Percentiles rank a stretch among this genome's conserved stretches.
phyloP scores from a whole-genome alignment of 1,140 invertebrate genomes.

The Caenorhabditis briggsae region DNA sequence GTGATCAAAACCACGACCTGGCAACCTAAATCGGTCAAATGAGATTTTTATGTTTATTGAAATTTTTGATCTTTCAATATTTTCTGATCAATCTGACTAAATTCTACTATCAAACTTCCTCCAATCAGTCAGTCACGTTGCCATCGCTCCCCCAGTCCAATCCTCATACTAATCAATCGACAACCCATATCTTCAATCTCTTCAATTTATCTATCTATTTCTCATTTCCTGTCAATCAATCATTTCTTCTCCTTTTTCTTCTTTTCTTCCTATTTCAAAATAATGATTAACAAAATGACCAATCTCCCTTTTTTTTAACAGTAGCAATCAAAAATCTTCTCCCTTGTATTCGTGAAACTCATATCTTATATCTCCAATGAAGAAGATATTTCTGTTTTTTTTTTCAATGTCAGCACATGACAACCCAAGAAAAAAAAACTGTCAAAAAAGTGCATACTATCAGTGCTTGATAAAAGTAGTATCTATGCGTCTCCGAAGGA shows the following conservation, averaged over 20 bases:
- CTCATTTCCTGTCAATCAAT: slow-evolving; percentile 16
- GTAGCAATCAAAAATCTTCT: not conserved
- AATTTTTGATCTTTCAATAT: not conserved
- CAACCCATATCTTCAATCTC: not conserved
- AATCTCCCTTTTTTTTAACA: too few relatives aligned
- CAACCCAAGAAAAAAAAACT: not conserved
- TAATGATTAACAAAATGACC: not conserved
- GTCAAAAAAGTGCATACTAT: slow-evolving; percentile 52
- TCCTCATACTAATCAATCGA: slow-evolving; percentile 22
- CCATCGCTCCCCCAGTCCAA: not conserved
- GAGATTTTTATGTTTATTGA: not conserved
- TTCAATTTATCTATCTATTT: not conserved
- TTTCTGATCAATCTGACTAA: not conserved
- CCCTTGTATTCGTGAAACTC: not conserved
- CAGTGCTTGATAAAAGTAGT: not conserved
- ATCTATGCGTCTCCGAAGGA: not conserved
- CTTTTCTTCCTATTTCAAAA: not conserved
- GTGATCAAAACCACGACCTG: too few relatives aligned
- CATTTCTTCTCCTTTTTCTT: slow-evolving; percentile 1
- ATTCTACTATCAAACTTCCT: not conserved
- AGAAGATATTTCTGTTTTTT: slow-evolving; percentile 20
- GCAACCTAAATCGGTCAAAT: too few relatives aligned
- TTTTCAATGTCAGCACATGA: slow-evolving; percentile 5
- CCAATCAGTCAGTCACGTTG: slow-evolving; percentile 13
- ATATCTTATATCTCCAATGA: not conserved